Evolutionary conservation across 2,888 invertebrate species (phyloP), one percentile per base, ranked within the genome.

Genomic region (Carabus problematicus): DNA sequence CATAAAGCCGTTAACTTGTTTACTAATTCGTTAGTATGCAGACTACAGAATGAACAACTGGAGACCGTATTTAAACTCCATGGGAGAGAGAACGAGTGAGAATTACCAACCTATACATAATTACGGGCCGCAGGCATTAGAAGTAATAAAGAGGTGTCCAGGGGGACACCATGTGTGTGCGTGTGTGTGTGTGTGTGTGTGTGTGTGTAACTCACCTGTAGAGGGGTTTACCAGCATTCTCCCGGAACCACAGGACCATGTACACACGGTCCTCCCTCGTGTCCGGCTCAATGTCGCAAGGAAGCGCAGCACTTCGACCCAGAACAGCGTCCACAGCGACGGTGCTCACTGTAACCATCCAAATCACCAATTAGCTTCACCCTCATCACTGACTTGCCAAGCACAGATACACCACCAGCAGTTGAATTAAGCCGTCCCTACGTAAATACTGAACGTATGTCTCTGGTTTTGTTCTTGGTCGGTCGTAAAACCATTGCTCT

Each of bases 161-260:
- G 29, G 29, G 29, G 29, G 29, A 29, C 29, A 29, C 29, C 56
- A 49, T 52, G 55, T 6, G 18, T 19, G 39, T 40, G 40, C n/a
- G 64, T 49, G 55, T 52, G 55, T 6, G 18, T 19, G 39, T 40
- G 40, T 14, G 64, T 49, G n/a, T 62, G 55, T 52, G 55, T 6
- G 18, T 19, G 39, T 40, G 40, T 14, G 64, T 49, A 8, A 70
- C 84, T 85, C 84, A 94, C 95, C 94, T 95, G 86, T 94, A 95
- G 78, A 95, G 90, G 74, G 95, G 95, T 82, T 93, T 94, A 73
- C 91, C 91, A 64, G 90, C 91, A 76, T 90, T 91, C 80, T 94
- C 94, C 73, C 93, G 86, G 82, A 94, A 95, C 95, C 95, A 95
- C 64, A 95, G 87, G 75, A 95, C 94, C 93, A 95, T 94, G 83